phyloP scores from a whole-genome alignment of 2,888 invertebrate genomes.

The Cerastoderma edule region DNA sequence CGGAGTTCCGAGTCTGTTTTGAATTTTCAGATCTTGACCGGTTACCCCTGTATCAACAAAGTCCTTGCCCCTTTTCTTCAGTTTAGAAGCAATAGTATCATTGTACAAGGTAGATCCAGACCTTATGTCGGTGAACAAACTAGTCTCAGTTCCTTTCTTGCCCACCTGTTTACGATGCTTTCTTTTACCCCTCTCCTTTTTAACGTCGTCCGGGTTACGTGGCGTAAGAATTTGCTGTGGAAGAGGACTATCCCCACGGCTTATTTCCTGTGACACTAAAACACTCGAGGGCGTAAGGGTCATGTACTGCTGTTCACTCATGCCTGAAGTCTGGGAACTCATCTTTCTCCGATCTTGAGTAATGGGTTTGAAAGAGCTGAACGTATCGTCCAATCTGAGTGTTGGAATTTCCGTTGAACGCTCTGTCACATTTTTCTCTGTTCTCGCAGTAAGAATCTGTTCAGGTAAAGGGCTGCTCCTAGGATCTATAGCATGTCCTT shows the following conservation, averaged over 20 bases:
- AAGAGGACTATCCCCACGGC: slow-evolving; percentile 45
- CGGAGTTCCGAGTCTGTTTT: neutral
- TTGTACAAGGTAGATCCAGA: slow-evolving; percentile 18
- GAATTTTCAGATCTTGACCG: neutral
- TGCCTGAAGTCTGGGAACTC: neutral
- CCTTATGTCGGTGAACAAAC: slow-evolving; percentile 20
- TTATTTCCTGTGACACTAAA: neutral
- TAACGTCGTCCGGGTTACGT: slow-evolving; percentile 23
- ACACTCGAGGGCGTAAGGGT: slow-evolving; percentile 9
- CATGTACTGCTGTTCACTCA: slow-evolving; percentile 11
- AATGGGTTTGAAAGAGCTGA: neutral
- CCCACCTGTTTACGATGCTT: neutral
- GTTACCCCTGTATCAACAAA: slow-evolving; percentile 6
- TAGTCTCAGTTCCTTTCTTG: slow-evolving; percentile 28
- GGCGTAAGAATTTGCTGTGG: slow-evolving; percentile 53
- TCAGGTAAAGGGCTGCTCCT: slow-evolving; percentile 16
- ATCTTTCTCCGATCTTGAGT: neutral
- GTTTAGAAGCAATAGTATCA: slow-evolving; percentile 18
- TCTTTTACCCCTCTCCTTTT: slow-evolving; percentile 7
- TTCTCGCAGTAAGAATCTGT: neutral
- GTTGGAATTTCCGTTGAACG: slow-evolving; percentile 9
- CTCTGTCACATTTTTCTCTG: neutral
- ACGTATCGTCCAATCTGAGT: slow-evolving; percentile 6
- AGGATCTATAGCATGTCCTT: slow-evolving; percentile 3
- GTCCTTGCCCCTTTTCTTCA: slow-evolving; percentile 18